Percentiles rank a stretch among this genome's conserved stretches.
phyloP scores from a whole-genome alignment of 1,140 invertebrate species.

The Cydia splendana region DNA sequence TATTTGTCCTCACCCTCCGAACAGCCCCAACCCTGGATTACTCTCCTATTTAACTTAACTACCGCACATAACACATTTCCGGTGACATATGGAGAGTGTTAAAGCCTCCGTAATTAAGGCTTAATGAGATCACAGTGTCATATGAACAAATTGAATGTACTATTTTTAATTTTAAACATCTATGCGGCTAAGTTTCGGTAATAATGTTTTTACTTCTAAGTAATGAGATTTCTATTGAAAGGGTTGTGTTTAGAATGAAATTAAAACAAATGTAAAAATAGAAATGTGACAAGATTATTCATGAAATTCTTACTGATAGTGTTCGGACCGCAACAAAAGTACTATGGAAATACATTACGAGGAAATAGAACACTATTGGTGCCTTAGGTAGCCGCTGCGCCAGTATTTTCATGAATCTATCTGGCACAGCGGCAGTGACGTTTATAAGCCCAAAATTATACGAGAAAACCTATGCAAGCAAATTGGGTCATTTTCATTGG shows the following conservation, averaged over 20 bases:
- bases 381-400: neutral
- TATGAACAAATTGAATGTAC: neutral
- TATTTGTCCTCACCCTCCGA: neutral
- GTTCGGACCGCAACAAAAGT: too few species aligned
- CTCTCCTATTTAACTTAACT: conserved; percentile 32
- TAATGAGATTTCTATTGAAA: too few species aligned
- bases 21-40: conserved; percentile 6
- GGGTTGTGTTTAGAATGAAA: too few species aligned
- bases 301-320: too few species aligned
- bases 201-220: too few species aligned
- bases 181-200: too few species aligned
- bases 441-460: neutral
- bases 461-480: neutral
- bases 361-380: neutral
- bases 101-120: conserved; percentile 18
- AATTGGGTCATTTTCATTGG: conserved; percentile 20
- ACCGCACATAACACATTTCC: conserved; percentile 30
- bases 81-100: conserved; percentile 26
- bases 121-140: conserved; percentile 18
- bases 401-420: neutral
- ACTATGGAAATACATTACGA: neutral
- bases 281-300: too few species aligned
- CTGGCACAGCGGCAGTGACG: neutral
- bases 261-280: too few species aligned
- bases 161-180: neutral